phyloP scores from a whole-genome alignment of 2,888 invertebrate genomes.

The Rotaria sp. region DNA sequence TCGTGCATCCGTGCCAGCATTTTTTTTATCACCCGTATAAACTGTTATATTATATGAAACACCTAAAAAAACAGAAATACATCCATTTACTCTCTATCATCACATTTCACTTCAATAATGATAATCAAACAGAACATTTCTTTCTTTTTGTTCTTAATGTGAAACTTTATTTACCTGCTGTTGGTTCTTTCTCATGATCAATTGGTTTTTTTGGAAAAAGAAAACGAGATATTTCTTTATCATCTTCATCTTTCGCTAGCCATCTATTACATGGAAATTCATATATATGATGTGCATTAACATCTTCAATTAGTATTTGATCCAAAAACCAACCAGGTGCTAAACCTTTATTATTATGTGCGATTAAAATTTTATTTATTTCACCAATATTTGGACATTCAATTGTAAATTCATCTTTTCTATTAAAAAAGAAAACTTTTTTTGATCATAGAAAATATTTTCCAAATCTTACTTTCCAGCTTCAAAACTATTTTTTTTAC shows the following conservation, averaged over 20 bases:
- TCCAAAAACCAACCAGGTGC: conserved; percentile 55
- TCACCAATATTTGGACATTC: conserved; percentile 50
- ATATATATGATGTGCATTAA: conserved; percentile 51
- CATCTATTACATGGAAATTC: conserved; percentile 53
- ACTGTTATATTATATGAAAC: conserved; percentile 52
- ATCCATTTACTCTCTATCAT: background rate
- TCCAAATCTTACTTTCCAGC: conserved; percentile 48
- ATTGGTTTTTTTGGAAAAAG: conserved; percentile 43
- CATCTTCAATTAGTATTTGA: conserved; percentile 52
- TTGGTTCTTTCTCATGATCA: background rate
- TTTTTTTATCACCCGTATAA: conserved; percentile 49
- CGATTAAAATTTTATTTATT: conserved; percentile 49
- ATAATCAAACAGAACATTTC: too few species aligned
- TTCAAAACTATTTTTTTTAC: conserved; percentile 52
- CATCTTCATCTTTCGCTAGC: conserved; percentile 53
- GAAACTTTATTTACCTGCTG: background rate
- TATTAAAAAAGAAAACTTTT: conserved; percentile 42
- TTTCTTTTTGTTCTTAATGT: too few species aligned
- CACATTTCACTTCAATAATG: too few species aligned
- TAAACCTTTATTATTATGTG: conserved; percentile 53
- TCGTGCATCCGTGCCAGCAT: conserved; percentile 52
- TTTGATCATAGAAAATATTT: too few species aligned
- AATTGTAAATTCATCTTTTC: conserved; percentile 51
- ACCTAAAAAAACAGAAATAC: conserved; percentile 43
- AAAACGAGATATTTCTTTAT: conserved; percentile 51